These are phyloP conservation scores for Aeoliscus strigatus DNA, from an alignment of 2,797 vertebrate species.

Conservation along the genomic window DNA sequence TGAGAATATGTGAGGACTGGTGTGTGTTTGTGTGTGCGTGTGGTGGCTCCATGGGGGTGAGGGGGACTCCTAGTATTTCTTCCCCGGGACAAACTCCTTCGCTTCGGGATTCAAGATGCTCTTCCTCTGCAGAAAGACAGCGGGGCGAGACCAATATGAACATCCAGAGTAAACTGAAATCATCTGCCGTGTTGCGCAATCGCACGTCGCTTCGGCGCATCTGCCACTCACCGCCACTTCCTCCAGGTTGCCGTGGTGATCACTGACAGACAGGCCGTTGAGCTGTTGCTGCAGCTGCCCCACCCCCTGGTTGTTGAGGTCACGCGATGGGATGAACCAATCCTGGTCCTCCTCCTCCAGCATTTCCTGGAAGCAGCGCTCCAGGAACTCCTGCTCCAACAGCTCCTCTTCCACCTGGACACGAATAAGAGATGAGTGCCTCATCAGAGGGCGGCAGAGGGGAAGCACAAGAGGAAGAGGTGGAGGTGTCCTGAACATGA, in stretches of 20 bases:
- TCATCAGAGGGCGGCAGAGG: too few species aligned
- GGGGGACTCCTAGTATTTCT: constrained; percentile 89
- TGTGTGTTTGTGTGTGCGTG: constrained; percentile 38
- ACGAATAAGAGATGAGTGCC: background rate
- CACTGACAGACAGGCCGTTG: constrained; percentile 82
- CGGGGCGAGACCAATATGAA: background rate
- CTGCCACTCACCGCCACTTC: constrained; percentile 86
- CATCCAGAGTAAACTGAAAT: background rate
- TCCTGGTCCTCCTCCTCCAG: constrained; percentile 96
- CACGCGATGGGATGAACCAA: constrained; percentile 95
- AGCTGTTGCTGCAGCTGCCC: constrained; percentile 95
- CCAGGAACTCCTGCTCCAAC: constrained; percentile 93
- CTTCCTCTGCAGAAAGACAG: constrained; percentile 81
- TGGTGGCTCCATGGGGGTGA: constrained; percentile 74
- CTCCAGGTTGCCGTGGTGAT: constrained; percentile 77
- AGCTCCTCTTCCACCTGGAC: constrained; percentile 92
- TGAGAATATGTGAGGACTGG: constrained; percentile 65
- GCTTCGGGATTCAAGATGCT: constrained; percentile 96
- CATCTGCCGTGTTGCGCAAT: background rate
- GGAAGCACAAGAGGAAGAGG: too few species aligned
- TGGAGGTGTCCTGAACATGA: too few species aligned
- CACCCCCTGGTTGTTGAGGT: constrained; percentile 88
- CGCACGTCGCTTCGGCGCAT: too few species aligned
- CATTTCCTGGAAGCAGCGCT: constrained; percentile 99
- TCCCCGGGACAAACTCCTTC: constrained; percentile 96